These are phyloP conservation scores for Popillia japonica DNA, from an alignment of 1,140 invertebrate genomes.

Conservation along the genomic window DNA sequence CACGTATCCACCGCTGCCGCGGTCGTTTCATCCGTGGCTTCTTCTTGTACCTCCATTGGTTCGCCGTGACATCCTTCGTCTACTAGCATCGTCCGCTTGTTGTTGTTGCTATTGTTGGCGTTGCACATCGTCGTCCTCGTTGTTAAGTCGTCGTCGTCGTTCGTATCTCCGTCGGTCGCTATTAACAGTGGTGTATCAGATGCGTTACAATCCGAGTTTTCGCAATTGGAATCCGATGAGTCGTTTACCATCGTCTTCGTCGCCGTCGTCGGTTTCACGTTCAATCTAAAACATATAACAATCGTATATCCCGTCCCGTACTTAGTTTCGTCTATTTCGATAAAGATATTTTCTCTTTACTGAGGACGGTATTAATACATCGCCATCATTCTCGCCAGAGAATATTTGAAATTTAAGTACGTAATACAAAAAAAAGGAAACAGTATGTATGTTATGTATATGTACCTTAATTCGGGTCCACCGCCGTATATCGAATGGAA, in stretches of 20 bases:
- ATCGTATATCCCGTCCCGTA: no score
- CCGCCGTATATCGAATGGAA: slow-evolving; percentile 86
- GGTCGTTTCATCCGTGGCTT: not conserved
- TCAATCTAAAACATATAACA: not conserved
- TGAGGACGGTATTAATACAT: no score
- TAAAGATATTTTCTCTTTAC: no score
- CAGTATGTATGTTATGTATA: not conserved
- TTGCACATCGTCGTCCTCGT: not conserved
- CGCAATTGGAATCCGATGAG: not conserved
- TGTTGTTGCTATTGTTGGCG: not conserved
- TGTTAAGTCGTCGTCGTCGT: not conserved
- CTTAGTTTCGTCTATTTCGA: no score
- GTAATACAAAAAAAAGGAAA: no score
- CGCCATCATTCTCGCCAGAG: no score
- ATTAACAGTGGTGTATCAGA: not conserved
- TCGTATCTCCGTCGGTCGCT: not conserved
- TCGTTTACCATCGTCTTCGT: not conserved
- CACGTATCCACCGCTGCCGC: not conserved
- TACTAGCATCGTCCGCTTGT: not conserved
- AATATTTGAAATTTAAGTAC: no score
- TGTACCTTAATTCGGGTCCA: slow-evolving; percentile 76
- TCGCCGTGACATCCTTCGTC: slow-evolving; percentile 44
- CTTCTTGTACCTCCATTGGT: slow-evolving; percentile 45
- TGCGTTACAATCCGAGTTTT: slow-evolving; percentile 12
- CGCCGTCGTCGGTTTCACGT: not conserved